Percentiles rank a stretch among this genome's conserved stretches.
Evolutionary conservation across 2,113 vertebrate species (phyloP).

Genomic region (Xyrauchen texanus): DNA sequence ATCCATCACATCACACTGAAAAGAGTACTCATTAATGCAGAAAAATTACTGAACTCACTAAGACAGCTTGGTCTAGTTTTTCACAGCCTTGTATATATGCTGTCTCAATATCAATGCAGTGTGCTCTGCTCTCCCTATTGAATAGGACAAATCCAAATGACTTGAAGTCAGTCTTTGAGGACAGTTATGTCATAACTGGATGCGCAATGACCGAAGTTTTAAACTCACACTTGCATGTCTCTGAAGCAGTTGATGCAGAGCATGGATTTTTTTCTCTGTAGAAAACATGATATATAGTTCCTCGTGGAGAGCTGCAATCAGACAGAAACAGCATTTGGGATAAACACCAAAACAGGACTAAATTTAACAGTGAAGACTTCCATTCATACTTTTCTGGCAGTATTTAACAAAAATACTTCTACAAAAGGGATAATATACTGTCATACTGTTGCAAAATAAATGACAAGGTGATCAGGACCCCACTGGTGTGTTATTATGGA

Average conservation of each 20-base stretch:
- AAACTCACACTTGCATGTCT: constrained; percentile 91
- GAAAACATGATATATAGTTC: constrained; percentile 96
- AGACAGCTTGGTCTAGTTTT: constrained; percentile 89
- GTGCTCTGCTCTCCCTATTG: constrained; percentile 85
- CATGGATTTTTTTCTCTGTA: constrained; percentile 91
- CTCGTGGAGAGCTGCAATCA: constrained; percentile 82
- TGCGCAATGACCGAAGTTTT: no score
- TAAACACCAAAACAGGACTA: neutral
- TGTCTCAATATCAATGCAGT: constrained; percentile 93
- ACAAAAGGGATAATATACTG: no score
- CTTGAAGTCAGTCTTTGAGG: no score
- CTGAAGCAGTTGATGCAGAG: constrained; percentile 96
- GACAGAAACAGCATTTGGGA: neutral
- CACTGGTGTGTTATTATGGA: no score
- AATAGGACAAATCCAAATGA: neutral
- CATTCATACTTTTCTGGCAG: neutral
- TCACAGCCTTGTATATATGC: constrained; percentile 91
- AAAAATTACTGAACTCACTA: constrained; percentile 72
- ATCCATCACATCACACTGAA: no score
- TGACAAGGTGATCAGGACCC: no score
- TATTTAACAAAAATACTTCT: neutral
- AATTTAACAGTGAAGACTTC: neutral
- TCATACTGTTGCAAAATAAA: no score
- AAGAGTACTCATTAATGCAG: neutral
- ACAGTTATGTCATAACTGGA: no score